phyloP scores from a whole-genome alignment of 2,888 invertebrate genomes.

The Plusia festucae region DNA sequence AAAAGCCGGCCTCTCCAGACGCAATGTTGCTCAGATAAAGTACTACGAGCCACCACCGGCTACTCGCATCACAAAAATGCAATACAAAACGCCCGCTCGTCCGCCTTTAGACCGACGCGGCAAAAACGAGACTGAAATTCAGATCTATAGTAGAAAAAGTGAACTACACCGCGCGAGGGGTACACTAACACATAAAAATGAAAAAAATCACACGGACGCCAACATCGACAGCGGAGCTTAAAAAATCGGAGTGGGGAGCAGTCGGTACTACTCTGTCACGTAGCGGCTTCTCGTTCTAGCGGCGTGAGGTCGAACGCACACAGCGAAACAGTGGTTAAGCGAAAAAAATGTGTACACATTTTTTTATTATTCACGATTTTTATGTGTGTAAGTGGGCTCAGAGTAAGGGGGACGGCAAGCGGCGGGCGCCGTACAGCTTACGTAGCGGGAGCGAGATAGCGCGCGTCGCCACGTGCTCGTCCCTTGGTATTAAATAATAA shows the following conservation, averaged over 20 bases:
- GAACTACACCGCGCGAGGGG: conserved; percentile 89
- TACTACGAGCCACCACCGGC: conserved; percentile 68
- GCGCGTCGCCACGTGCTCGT: conserved; percentile 87
- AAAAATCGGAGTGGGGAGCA: conserved; percentile 87
- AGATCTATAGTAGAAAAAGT: conserved; percentile 90
- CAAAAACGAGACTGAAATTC: conserved; percentile 90
- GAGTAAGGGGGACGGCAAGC: conserved; percentile 76
- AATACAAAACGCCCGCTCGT: conserved; percentile 84
- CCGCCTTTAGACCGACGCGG: conserved; percentile 89
- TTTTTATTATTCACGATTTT: conserved; percentile 90
- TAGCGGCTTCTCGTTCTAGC: conserved; percentile 76
- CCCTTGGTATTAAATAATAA: conserved; percentile 89
- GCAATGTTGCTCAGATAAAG: conserved; percentile 64
- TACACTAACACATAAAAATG: conserved; percentile 89
- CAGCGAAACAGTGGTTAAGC: conserved; percentile 82
- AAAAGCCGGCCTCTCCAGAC: conserved; percentile 78
- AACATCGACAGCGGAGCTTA: conserved; percentile 86
- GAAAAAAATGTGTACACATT: conserved; percentile 90
- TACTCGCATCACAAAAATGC: conserved; percentile 83
- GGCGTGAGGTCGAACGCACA: conserved; percentile 87
- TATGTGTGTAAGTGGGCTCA: conserved; percentile 89
- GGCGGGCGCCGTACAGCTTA: conserved; percentile 62
- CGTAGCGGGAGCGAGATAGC: conserved; percentile 71
- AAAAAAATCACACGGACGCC: conserved; percentile 88
- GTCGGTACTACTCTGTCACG: conserved; percentile 65